phyloP scores from a whole-genome alignment of 2,797 vertebrate species.

The Siniperca scherzeri region DNA sequence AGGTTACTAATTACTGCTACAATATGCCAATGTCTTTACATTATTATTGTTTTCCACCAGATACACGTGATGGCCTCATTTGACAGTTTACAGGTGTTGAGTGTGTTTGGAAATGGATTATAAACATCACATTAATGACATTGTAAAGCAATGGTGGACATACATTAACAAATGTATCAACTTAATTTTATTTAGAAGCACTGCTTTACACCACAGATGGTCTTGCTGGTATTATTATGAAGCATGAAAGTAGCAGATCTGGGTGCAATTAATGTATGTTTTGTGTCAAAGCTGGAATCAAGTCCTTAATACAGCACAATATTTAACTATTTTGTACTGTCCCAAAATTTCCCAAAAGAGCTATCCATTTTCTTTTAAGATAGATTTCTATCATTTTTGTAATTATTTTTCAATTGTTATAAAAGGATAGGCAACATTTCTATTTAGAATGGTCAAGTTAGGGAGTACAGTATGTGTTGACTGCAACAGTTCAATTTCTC shows the following conservation, averaged over 20 bases:
- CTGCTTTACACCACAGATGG: neutral
- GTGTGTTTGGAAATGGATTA: neutral
- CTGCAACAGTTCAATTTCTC: constrained; percentile 9
- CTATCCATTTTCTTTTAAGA: neutral
- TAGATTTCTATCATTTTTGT: neutral
- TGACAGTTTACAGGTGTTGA: neutral
- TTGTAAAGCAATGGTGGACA: neutral
- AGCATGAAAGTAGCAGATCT: neutral
- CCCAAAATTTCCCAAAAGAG: neutral
- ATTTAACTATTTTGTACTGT: neutral
- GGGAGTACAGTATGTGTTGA: no score
- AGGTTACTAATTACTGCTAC: neutral
- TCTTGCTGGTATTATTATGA: neutral
- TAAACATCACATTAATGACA: neutral
- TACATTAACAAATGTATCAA: neutral
- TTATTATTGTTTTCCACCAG: neutral
- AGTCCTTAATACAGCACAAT: neutral
- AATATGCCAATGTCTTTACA: neutral
- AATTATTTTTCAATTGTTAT: neutral
- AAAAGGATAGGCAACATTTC: neutral
- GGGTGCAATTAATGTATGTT: neutral
- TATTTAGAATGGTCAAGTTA: neutral
- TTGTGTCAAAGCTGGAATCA: neutral
- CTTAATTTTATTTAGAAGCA: neutral
- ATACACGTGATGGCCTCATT: neutral